Conservation (phyloP, 2,888 invertebrate species). For the Prenolepis imparis region DNA sequence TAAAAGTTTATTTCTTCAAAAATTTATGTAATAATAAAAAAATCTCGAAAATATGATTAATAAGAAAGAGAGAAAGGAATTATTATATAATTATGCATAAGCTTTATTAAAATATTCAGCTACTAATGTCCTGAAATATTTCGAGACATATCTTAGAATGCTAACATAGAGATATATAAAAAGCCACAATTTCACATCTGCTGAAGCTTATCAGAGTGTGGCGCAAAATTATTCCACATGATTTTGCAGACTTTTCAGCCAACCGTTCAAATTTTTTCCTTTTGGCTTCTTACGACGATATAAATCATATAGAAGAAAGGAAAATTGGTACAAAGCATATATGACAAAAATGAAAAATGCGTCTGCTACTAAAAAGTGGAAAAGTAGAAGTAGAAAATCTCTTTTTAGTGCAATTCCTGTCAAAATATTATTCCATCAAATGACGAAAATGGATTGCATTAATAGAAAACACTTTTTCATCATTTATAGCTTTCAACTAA, state of each 20-base stretch:
- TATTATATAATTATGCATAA: background rate
- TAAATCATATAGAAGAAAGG: background rate
- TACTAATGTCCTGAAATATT: constrained; percentile 8
- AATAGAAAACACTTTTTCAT: background rate
- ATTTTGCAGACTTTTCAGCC: constrained; percentile 37
- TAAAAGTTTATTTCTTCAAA: background rate
- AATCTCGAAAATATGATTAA: background rate
- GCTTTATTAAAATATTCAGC: background rate
- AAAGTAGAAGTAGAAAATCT: background rate
- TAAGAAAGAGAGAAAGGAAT: background rate
- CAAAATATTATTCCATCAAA: background rate
- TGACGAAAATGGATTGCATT: background rate
- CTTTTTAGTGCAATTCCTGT: background rate
- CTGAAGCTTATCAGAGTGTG: background rate
- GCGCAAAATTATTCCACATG: constrained; percentile 34
- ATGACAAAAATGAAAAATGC: background rate
- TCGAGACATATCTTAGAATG: background rate
- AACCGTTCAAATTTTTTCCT: constrained; percentile 22
- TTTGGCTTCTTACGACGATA: background rate
- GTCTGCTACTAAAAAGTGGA: background rate
- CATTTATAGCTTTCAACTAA: background rate
- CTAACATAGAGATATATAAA: background rate
- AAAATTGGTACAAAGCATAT: background rate
- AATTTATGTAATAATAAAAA: background rate
- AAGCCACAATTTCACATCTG: constrained; percentile 52